Evolutionary conservation across 2,797 vertebrate genomes (phyloP).

Genomic region (Sphaeramia orbicularis): DNA sequence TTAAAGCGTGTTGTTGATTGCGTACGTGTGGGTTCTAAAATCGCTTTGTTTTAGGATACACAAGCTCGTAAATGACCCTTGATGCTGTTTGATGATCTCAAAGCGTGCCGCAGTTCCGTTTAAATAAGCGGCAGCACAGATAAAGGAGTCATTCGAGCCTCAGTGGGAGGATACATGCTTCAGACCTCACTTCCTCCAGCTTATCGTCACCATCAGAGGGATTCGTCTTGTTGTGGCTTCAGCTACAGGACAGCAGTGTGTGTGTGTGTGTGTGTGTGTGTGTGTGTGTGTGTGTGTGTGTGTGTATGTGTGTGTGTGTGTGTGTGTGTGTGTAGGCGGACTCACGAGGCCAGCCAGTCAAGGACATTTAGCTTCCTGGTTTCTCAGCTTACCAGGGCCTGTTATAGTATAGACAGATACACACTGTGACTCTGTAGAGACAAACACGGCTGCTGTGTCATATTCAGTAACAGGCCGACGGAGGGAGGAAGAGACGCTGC

Average conservation of each 20-base stretch:
- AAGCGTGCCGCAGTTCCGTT: not conserved
- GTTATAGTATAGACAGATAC: constrained; percentile 26
- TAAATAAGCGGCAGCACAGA: not conserved
- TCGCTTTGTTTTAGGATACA: too few relatives aligned
- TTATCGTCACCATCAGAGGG: constrained; percentile 20
- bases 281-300: constrained; percentile 3
- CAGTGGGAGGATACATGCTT: not conserved
- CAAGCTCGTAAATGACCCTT: not conserved
- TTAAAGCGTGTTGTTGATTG: too few relatives aligned
- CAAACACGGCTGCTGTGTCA: constrained; percentile 7
- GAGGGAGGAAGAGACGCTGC: not conserved
- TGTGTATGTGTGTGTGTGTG: not conserved
- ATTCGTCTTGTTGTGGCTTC: constrained; percentile 23
- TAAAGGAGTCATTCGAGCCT: constrained; percentile 12
- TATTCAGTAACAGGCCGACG: not conserved
- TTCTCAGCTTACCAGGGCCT: constrained; percentile 15
- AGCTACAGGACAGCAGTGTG: constrained; percentile 11
- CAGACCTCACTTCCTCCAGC: constrained; percentile 6
- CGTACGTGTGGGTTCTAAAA: too few relatives aligned
- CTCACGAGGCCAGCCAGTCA: not conserved
- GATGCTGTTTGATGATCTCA: not conserved
- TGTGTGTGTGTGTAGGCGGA: not conserved
- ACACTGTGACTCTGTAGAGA: constrained; percentile 5
- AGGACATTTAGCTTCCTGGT: constrained; percentile 29
- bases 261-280: constrained; percentile 4